Percentiles rank a stretch among this genome's conserved stretches.
These are phyloP conservation scores for Bos indicus DNA, from an alignment of 2,113 vertebrate species.

Conservation along the genomic window DNA sequence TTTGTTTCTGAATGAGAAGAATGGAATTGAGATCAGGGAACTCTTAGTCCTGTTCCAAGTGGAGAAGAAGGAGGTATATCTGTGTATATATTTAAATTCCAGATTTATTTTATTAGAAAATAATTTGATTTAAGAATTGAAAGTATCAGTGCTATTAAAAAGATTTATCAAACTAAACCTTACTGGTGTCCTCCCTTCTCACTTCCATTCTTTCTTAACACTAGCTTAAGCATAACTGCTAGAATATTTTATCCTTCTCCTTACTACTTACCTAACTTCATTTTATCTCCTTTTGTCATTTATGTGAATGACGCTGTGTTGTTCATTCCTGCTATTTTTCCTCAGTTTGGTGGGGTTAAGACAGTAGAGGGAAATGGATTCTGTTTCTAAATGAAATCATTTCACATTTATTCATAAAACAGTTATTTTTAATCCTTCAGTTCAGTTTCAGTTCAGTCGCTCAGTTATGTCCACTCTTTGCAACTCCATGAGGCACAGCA, in stretches of 20 bases:
- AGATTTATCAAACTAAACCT: background rate
- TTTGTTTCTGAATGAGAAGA: background rate
- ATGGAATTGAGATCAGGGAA: background rate
- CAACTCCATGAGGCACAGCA: background rate
- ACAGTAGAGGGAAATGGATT: background rate
- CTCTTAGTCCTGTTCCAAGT: background rate
- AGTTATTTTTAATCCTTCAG: background rate
- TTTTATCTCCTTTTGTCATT: background rate
- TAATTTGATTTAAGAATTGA: background rate
- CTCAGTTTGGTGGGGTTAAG: background rate
- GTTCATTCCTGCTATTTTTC: background rate
- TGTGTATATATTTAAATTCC: background rate
- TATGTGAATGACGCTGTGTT: background rate
- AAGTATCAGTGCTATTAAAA: background rate
- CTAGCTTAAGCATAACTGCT: background rate
- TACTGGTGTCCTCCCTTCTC: background rate
- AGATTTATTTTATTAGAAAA: background rate
- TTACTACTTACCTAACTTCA: background rate
- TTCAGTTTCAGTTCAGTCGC: too few relatives aligned
- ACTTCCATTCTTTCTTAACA: background rate
- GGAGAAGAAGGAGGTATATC: background rate
- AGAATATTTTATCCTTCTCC: background rate
- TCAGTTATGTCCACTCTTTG: background rate
- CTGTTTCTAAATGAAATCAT: background rate
- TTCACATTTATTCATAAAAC: background rate